Percentiles rank a stretch among this genome's conserved stretches.
Conservation (phyloP, 2,113 vertebrate species). For the Telmatochromis bifrenatus region DNA sequence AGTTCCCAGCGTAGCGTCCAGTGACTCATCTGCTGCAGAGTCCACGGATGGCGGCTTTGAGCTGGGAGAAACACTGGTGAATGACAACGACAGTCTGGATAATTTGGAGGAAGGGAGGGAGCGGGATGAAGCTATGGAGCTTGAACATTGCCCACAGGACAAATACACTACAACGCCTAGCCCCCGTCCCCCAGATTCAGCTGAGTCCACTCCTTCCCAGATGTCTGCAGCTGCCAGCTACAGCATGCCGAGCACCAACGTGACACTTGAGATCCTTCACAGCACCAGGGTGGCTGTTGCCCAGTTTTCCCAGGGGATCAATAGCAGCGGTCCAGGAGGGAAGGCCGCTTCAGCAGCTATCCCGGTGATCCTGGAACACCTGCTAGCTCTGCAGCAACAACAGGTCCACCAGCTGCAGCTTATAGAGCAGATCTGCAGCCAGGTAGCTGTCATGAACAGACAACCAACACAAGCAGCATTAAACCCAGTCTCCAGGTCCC, state of each 20-base stretch:
- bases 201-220: constrained; percentile 63
- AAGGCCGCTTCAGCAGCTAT: constrained; percentile 77
- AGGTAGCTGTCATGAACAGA: constrained; percentile 89
- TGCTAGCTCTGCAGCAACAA: constrained; percentile 91
- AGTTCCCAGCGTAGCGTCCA: constrained; percentile 69
- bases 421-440: constrained; percentile 95
- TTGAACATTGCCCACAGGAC: constrained; percentile 66
- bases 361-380: constrained; percentile 91
- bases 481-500: constrained; percentile 65
- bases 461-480: constrained; percentile 74
- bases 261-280: constrained; percentile 93
- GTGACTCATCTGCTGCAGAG: constrained; percentile 78
- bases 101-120: constrained; percentile 67
- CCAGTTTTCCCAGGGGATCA: constrained; percentile 87
- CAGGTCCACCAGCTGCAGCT: constrained; percentile 96
- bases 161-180: constrained; percentile 51
- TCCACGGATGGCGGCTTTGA: constrained; percentile 68
- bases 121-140: constrained; percentile 83
- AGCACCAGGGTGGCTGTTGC: constrained; percentile 95
- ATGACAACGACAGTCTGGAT: constrained; percentile 69
- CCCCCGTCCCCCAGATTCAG: constrained; percentile 53
- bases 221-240: constrained; percentile 71
- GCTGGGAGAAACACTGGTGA: constrained; percentile 47
- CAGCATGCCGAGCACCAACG: constrained; percentile 88
- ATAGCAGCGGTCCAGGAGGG: constrained; percentile 48